Percentiles rank a stretch among this genome's conserved stretches.
These are phyloP conservation scores for Clarias fuscus DNA, from an alignment of 2,797 vertebrate species.

Conservation along the genomic window DNA sequence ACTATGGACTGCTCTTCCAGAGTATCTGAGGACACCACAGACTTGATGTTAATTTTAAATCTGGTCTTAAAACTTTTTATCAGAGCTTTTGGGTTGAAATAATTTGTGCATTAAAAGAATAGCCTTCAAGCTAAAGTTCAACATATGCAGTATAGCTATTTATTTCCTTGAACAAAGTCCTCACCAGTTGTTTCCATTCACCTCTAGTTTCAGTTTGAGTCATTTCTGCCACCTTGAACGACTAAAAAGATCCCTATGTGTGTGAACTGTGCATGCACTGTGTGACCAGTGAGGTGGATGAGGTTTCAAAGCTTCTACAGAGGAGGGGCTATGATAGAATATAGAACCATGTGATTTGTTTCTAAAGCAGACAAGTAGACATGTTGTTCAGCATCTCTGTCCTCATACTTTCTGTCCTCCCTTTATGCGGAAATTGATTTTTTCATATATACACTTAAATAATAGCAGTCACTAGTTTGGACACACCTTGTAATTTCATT, in stretches of 20 bases:
- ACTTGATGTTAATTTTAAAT: too few species aligned
- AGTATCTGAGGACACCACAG: too few species aligned
- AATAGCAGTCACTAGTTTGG: too few species aligned
- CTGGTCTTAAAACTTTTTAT: too few species aligned
- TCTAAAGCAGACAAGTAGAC: not conserved
- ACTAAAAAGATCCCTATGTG: too few species aligned
- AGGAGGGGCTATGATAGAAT: not conserved
- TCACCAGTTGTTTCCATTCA: not conserved
- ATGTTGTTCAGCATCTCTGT: slow-evolving; percentile 25
- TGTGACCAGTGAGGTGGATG: not conserved
- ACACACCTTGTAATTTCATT: too few species aligned
- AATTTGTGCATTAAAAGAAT: not conserved
- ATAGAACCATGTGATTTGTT: not conserved
- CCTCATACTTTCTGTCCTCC: slow-evolving; percentile 8
- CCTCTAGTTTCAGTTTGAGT: slow-evolving; percentile 9
- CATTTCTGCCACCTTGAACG: not conserved
- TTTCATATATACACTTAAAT: not conserved
- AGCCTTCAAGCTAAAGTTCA: slow-evolving; percentile 20
- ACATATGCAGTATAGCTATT: not conserved
- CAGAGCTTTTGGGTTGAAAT: too few species aligned
- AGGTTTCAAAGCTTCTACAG: not conserved
- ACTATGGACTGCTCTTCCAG: too few species aligned
- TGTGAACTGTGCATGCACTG: not conserved
- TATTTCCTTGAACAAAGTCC: too few species aligned
- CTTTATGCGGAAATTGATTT: slow-evolving; percentile 33